These are phyloP conservation scores for Lota lota DNA, from an alignment of 2,113 vertebrate species.

Conservation along the genomic window DNA sequence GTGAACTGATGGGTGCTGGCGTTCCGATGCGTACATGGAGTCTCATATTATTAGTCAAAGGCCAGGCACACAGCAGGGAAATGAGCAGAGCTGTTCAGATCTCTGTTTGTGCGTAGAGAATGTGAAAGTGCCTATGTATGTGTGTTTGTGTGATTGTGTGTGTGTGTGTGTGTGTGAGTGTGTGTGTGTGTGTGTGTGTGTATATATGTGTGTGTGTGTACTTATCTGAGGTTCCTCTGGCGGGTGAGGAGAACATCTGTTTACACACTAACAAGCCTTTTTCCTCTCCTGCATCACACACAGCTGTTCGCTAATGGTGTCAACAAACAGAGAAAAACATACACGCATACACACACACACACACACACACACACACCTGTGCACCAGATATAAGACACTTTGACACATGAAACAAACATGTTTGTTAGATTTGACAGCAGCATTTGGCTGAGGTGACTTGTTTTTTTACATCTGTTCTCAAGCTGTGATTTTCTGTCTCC, in stretches of 20 bases:
- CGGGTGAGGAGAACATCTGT: background rate
- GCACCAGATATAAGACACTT: background rate
- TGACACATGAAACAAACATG: background rate
- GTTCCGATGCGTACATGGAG: constrained; percentile 59
- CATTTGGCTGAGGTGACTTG: background rate
- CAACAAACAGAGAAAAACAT: background rate
- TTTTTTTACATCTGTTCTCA: background rate
- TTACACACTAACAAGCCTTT: background rate
- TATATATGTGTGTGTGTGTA: constrained; percentile 11
- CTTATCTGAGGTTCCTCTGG: background rate
- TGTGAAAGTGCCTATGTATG: constrained; percentile 40
- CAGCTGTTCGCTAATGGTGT: background rate
- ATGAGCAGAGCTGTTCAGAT: constrained; percentile 10
- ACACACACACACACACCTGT: background rate
- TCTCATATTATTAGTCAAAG: constrained; percentile 54
- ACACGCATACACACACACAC: background rate
- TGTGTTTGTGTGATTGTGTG: background rate
- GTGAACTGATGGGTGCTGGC: constrained; percentile 60
- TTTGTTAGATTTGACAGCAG: background rate
- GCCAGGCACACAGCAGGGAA: constrained; percentile 36
- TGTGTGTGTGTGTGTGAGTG: no score
- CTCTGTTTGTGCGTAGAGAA: constrained; percentile 47
- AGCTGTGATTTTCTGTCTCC: background rate
- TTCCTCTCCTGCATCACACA: background rate
- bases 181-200: constrained; percentile 41